These are phyloP conservation scores for Procapra przewalskii DNA, from an alignment of 2,113 vertebrate species.

Conservation along the genomic window DNA sequence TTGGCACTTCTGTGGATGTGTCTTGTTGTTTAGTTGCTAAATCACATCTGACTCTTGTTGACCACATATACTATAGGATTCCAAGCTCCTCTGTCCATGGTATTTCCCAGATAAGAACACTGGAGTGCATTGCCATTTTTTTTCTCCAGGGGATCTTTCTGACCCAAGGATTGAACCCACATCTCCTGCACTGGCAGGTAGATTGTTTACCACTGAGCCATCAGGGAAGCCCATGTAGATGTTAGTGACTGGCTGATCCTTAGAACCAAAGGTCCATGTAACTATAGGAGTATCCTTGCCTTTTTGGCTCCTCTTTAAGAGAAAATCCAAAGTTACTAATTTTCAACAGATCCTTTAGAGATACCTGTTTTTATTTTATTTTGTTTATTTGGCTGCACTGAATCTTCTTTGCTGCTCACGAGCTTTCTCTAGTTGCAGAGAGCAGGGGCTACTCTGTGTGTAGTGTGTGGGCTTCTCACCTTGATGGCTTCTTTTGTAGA, in stretches of 20 bases:
- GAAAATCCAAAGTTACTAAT: neutral
- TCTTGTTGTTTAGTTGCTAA: neutral
- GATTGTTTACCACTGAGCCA: neutral
- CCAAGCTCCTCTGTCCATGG: neutral
- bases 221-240: neutral
- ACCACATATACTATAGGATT: neutral
- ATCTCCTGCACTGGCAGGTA: neutral
- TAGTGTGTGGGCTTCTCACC: neutral
- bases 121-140: neutral
- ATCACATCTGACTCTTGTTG: neutral
- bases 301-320: neutral
- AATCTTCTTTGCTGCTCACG: accelerated
- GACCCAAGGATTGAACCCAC: neutral
- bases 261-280: neutral
- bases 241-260: neutral
- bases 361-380: neutral
- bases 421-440: neutral
- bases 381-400: neutral
- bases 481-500: neutral
- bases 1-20: neutral
- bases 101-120: neutral
- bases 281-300: neutral
- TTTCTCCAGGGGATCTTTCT: neutral
- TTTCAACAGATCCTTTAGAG: neutral
- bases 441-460: accelerated